Base-by-base conservation (phyloP, 1,140 invertebrate species). In the Drosophila repletoides region DNA sequence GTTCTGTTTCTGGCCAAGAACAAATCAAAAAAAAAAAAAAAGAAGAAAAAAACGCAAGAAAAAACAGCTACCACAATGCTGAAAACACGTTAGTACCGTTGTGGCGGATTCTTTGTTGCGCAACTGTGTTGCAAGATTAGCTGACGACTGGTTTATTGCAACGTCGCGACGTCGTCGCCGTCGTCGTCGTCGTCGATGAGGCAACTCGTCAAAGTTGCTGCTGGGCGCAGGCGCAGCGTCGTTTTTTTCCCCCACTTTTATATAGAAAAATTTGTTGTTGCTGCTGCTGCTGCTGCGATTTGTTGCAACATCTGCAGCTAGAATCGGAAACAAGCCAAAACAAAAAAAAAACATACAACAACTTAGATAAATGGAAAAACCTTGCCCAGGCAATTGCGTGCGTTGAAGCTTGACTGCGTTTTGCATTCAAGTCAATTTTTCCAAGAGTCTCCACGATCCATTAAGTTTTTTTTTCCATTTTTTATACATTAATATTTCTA, bases 91-190 rank as follows among this genome's bases (percentile, higher is more conserved):
- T 83, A 88, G 80, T 88, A 88, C 86, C 86, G 86, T 88, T 88
- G 76, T 74, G 60, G 86, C 75, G 74, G 81, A 88, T 89, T 89
- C 81, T 89, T 83, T 87, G 81, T 89, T 89, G 87, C 87, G 86
- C 87, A 89, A 89, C 80, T 87, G 80, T 89, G 87, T 89, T 88
- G 86, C 87, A 88, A 88, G 81, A 83, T 88, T 88, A 88, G 76
- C 79, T 84, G 80, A 49, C 66, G 74, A 88, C 84, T 88, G 84
- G 84, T 88, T 88, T 84, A 88, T 88, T 88, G 80, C 84, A 88
- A 81, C 64, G 41, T 69, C 52, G 65, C 26, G 36, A 21, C 24
- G 48, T 24, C 22, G 59, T 22, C 53, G 36, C 5, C 36, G 48
- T 58, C 70, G 79, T 38, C 56, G 63, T 48, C 14, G 24, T 12